Base-by-base conservation (phyloP, 2,888 invertebrate species). In the Hetaerina titia region DNA sequence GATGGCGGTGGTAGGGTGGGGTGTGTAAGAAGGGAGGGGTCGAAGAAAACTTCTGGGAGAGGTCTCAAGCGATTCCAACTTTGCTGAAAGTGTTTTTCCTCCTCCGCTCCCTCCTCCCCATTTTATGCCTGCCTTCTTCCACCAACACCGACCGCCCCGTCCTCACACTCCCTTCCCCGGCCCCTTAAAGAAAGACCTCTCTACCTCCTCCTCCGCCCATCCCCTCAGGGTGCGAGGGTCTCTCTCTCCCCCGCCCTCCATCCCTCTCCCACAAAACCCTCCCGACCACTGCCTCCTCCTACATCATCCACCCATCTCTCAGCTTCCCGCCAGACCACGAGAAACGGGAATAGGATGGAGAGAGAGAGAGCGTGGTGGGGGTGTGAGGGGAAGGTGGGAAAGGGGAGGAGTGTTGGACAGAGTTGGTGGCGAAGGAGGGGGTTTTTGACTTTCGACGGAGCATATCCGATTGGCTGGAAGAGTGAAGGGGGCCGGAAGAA, bases 11-110 rank as follows among this genome's bases (percentile, higher is more conserved):
- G 31, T 11, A 0, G n/a, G 81, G 81, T 11, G 31, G 81, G 9
- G n/a, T 2, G 11, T 5, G 81, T 5, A 1, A 4, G 31, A 13
- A 31, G 31, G 31, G 31, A 25, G 81, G 81, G 81, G 69, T 19
- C 69, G 69, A 69, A 81, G 81, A 81, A 92, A 92, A 92, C 92
- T 92, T 92, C 45, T 45, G 92, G 22, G 81, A 81, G 81, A n/a
- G 92, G 92, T 92, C 92, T 92, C 92, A 92, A 92, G 92, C 92
- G 92, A 92, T 92, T 92, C 92, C 64, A 92, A 92, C 92, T 92
- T 92, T 92, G 81, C 69, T 56, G 69, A 92, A 92, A 92, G 92
- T 92, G 92, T 92, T 92, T 92, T 92, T 69, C 45, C 92, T 22
- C 92, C 92, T 92, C 56, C 17, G 58, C 31, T 90, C 90, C 15